phyloP scores from a whole-genome alignment of 2,797 vertebrate genomes.

The Martes flavigula region DNA sequence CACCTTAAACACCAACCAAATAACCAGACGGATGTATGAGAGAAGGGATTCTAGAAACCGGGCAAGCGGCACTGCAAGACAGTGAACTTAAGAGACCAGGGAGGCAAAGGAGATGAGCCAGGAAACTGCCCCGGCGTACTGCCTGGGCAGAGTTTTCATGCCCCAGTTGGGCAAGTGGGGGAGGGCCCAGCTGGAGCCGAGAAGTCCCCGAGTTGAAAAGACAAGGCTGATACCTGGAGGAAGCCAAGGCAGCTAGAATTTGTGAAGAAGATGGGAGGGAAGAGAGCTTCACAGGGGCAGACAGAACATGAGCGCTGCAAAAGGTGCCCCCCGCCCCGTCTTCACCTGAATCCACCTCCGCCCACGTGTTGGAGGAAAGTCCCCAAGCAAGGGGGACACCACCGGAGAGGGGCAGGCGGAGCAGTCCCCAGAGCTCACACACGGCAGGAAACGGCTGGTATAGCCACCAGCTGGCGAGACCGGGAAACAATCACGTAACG shows the following conservation, averaged over 20 bases:
- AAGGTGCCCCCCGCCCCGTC: no score
- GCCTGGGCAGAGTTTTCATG: not conserved
- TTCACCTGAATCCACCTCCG: not conserved
- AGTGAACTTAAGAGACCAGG: not conserved
- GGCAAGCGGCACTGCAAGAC: accelerated
- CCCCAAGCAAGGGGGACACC: not conserved
- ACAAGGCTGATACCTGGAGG: not conserved
- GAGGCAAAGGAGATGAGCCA: not conserved
- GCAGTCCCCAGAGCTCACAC: not conserved
- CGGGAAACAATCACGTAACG: not conserved
- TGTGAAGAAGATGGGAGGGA: not conserved
- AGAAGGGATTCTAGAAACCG: not conserved
- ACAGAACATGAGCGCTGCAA: not conserved
- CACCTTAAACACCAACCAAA: not conserved
- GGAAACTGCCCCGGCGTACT: not conserved
- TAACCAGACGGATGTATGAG: not conserved
- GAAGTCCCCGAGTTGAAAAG: not conserved
- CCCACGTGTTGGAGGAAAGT: not conserved
- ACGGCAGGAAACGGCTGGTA: not conserved
- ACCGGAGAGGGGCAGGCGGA: not conserved
- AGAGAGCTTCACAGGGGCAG: not conserved
- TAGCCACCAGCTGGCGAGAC: not conserved
- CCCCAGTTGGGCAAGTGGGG: not conserved
- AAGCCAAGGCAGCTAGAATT: not conserved
- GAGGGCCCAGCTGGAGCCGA: not conserved